These are phyloP conservation scores for Nasonia oneida DNA, from an alignment of 2,888 invertebrate species.

Conservation along the genomic window DNA sequence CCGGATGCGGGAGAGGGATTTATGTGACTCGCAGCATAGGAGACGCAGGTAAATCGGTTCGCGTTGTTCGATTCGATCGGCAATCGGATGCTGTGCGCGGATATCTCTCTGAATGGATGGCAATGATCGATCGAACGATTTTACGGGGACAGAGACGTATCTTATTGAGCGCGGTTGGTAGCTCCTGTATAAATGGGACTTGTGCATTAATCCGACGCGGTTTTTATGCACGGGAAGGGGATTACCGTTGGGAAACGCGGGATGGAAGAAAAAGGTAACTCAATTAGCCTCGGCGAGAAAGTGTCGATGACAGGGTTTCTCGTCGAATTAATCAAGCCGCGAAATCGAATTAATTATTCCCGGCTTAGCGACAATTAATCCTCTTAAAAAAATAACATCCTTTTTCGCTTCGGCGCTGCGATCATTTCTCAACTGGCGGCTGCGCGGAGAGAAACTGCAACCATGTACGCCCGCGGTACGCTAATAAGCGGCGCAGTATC, in stretches of 20 bases:
- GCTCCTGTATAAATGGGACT: not conserved
- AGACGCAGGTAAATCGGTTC: slow-evolving; percentile 31
- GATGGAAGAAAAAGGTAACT: not conserved
- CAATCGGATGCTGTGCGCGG: not conserved
- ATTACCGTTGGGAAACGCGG: not conserved
- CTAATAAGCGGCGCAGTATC: slow-evolving; percentile 6
- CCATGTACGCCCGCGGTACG: not conserved
- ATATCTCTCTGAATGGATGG: not conserved
- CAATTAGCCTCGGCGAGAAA: not conserved
- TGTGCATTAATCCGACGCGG: not conserved
- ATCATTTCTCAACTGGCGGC: not conserved
- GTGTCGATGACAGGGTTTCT: not conserved
- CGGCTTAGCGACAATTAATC: slow-evolving; percentile 20
- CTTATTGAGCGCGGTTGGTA: not conserved
- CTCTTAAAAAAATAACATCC: not conserved
- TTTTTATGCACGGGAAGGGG: not conserved
- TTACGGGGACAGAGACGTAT: not conserved
- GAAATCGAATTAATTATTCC: not conserved
- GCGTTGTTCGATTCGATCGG: not conserved
- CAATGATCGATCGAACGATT: not conserved
- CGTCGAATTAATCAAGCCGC: not conserved
- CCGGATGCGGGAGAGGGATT: not conserved
- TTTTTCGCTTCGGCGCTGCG: not conserved
- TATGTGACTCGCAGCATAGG: not conserved
- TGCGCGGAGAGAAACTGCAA: not conserved